Evolutionary conservation across 2,888 invertebrate genomes (phyloP).

Genomic region (Lochmaea crataegi): DNA sequence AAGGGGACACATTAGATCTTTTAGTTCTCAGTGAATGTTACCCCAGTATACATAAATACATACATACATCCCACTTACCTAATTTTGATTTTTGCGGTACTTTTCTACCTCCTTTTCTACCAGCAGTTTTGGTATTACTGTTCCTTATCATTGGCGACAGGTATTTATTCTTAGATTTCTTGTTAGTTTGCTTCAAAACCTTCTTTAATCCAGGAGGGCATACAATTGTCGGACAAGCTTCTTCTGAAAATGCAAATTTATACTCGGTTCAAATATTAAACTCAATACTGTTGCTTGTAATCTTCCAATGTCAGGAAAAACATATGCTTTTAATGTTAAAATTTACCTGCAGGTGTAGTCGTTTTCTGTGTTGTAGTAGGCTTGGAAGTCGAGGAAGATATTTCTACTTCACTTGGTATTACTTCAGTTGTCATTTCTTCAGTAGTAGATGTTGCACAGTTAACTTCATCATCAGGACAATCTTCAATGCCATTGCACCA

Average conservation of each 20-base stretch:
- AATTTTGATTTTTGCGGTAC: background rate
- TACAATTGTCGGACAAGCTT: constrained; percentile 64
- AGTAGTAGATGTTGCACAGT: constrained; percentile 67
- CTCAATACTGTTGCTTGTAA: background rate
- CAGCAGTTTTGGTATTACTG: constrained; percentile 43
- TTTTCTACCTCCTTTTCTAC: constrained; percentile 58
- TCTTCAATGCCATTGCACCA: constrained; percentile 88
- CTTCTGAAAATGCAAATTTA: constrained; percentile 31
- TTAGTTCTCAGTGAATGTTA: too few species aligned
- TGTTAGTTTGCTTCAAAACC: constrained; percentile 61
- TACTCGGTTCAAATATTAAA: background rate
- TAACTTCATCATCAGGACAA: constrained; percentile 84
- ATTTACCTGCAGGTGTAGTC: background rate
- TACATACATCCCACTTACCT: background rate
- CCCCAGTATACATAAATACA: background rate
- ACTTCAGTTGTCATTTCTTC: background rate
- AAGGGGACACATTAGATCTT: too few species aligned
- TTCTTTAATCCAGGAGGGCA: constrained; percentile 55
- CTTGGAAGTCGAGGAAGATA: background rate
- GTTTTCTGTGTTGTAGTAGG: constrained; percentile 5
- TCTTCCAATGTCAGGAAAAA: too few species aligned
- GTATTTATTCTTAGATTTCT: constrained; percentile 54
- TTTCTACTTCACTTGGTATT: background rate
- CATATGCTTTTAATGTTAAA: too few species aligned
- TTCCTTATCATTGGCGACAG: constrained; percentile 66